These are phyloP conservation scores for Tapera naevia DNA, from an alignment of 2,797 vertebrate genomes.

Conservation along the genomic window DNA sequence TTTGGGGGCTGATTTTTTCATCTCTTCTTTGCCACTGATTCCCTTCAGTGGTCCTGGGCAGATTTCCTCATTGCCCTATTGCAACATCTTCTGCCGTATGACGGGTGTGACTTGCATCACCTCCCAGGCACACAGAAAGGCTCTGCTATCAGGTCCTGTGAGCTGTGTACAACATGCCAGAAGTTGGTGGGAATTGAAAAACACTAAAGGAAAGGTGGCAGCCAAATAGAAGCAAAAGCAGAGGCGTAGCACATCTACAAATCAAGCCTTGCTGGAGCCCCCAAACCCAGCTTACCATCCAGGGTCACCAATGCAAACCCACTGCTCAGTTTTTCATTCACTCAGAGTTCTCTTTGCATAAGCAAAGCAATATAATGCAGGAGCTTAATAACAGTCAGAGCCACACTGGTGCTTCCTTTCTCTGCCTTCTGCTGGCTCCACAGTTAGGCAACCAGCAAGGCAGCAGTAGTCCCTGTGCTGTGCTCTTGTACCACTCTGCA, in stretches of 20 bases:
- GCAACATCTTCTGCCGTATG: background rate
- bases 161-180: background rate
- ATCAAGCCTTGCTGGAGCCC: background rate
- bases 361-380: background rate
- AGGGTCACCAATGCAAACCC: background rate
- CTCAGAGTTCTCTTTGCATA: background rate
- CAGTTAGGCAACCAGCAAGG: background rate
- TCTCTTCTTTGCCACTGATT: background rate
- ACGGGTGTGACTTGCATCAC: background rate
- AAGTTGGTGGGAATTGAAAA: background rate
- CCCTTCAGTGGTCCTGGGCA: background rate
- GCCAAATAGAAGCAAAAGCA: background rate
- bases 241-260: background rate
- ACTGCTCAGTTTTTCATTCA: background rate
- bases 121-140: background rate
- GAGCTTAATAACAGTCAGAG: background rate
- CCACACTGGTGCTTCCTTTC: background rate
- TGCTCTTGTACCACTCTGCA: background rate
- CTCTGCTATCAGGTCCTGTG: background rate
- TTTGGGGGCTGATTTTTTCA: background rate
- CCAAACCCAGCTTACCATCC: background rate
- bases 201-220: background rate
- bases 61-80: background rate
- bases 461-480: accelerated
- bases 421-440: background rate